Conservation (phyloP, 1,140 invertebrate genomes). For the Ceratosolen solmsi region DNA sequence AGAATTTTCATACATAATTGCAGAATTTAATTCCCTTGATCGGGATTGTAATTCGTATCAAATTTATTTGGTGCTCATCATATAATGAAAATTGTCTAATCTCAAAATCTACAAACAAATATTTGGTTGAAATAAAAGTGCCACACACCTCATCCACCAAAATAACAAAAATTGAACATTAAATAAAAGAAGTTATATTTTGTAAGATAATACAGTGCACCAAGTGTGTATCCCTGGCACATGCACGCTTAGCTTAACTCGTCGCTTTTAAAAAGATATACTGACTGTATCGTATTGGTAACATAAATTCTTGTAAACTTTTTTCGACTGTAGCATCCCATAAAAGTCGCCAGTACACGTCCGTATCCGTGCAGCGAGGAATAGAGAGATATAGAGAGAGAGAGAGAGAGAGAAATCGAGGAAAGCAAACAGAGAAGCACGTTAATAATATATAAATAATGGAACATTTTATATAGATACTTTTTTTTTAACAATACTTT, state of each 20-base stretch:
- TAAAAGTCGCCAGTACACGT: background rate
- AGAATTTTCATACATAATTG: too few species aligned
- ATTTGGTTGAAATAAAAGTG: too few species aligned
- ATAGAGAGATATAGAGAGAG: background rate
- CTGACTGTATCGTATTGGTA: background rate
- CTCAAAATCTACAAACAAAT: too few species aligned
- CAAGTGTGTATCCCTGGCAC: background rate
- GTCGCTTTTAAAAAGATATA: conserved; percentile 1
- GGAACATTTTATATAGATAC: too few species aligned
- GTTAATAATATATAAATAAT: too few species aligned
- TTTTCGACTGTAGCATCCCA: background rate
- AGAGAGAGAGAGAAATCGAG: background rate
- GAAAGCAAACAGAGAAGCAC: too few species aligned
- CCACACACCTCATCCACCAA: too few species aligned
- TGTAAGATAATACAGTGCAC: background rate
- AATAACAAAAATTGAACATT: background rate
- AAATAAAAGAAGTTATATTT: background rate
- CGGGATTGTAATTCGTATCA: too few species aligned
- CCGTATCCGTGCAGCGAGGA: background rate
- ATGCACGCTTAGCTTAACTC: background rate
- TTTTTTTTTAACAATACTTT: too few species aligned
- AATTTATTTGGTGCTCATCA: too few species aligned
- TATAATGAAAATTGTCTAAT: too few species aligned
- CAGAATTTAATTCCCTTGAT: too few species aligned
- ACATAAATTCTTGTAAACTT: background rate